Conservation (phyloP, 1,140 invertebrate species). For the Augochlora pura region DNA sequence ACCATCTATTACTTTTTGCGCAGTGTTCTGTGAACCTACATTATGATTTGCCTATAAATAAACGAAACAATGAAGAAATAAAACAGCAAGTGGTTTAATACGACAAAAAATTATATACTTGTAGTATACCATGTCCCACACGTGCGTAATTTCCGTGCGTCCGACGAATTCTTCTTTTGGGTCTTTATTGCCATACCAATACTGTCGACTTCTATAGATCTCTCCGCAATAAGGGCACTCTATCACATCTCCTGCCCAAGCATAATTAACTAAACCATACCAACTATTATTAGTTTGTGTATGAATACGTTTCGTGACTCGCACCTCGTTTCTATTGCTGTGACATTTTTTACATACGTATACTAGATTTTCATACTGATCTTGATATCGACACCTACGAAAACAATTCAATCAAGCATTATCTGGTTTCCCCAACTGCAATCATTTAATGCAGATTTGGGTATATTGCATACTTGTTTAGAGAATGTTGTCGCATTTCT, state of each 20-base stretch:
- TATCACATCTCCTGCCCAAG: slow-evolving; percentile 91
- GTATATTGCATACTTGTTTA: no score
- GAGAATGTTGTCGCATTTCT: no score
- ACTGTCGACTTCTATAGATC: slow-evolving; percentile 90
- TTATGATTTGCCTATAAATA: slow-evolving; percentile 64
- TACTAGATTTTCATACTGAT: slow-evolving; percentile 89
- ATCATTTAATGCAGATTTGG: background rate
- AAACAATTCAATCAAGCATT: background rate
- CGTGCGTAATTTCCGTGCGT: slow-evolving; percentile 86
- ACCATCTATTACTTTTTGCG: slow-evolving; percentile 88
- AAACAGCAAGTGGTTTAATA: background rate
- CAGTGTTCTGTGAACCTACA: slow-evolving; percentile 84
- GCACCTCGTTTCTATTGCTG: slow-evolving; percentile 82
- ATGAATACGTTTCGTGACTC: slow-evolving; percentile 83
- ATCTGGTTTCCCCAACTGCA: background rate
- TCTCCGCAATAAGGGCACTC: slow-evolving; percentile 91
- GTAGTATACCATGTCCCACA: slow-evolving; percentile 87
- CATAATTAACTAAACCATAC: slow-evolving; percentile 88
- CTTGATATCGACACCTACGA: slow-evolving; percentile 85
- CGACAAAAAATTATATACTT: background rate
- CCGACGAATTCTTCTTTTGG: slow-evolving; percentile 87
- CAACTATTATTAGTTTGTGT: slow-evolving; percentile 85
- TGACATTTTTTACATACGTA: slow-evolving; percentile 86
- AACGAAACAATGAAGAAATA: background rate
- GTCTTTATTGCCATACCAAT: slow-evolving; percentile 92